A percentile compares a stretch with the other conserved stretches of the same genome.
phyloP scores from a whole-genome alignment of 2,113 vertebrate species.

The Brienomyrus brachyistius region DNA sequence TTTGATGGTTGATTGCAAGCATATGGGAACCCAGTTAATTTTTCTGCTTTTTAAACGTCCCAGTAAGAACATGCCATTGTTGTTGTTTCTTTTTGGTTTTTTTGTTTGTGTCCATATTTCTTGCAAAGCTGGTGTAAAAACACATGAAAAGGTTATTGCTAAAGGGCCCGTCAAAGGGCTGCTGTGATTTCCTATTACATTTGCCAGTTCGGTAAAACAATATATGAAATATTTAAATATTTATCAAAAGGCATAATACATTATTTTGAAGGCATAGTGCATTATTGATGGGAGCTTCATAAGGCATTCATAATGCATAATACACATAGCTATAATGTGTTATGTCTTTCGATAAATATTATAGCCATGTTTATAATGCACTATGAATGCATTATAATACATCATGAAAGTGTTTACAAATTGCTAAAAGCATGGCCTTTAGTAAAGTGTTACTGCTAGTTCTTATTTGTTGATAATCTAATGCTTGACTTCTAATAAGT shows the following conservation, averaged over 20 bases:
- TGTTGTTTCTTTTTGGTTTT: background rate
- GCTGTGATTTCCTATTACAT: background rate
- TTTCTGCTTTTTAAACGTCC: slow-evolving; percentile 24
- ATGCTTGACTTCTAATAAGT: background rate
- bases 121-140: background rate
- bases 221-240: too few species aligned
- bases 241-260: too few species aligned
- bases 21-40: slow-evolving; percentile 37
- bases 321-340: too few species aligned
- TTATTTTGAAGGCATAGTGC: too few species aligned
- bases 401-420: too few species aligned
- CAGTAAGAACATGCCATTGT: slow-evolving; percentile 7
- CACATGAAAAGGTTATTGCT: background rate
- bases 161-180: background rate
- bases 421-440: too few species aligned
- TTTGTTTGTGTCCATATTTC: background rate
- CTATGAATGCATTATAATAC: too few species aligned
- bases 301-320: too few species aligned
- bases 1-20: slow-evolving; percentile 51
- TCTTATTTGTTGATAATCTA: background rate
- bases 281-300: too few species aligned
- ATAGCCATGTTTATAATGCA: too few species aligned
- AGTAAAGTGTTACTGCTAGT: background rate
- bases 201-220: too few species aligned
- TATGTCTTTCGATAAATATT: too few species aligned